Percentiles rank a stretch among this genome's conserved stretches.
These are phyloP conservation scores for Incurvaria masculella DNA, from an alignment of 2,888 invertebrate genomes.

Conservation along the genomic window DNA sequence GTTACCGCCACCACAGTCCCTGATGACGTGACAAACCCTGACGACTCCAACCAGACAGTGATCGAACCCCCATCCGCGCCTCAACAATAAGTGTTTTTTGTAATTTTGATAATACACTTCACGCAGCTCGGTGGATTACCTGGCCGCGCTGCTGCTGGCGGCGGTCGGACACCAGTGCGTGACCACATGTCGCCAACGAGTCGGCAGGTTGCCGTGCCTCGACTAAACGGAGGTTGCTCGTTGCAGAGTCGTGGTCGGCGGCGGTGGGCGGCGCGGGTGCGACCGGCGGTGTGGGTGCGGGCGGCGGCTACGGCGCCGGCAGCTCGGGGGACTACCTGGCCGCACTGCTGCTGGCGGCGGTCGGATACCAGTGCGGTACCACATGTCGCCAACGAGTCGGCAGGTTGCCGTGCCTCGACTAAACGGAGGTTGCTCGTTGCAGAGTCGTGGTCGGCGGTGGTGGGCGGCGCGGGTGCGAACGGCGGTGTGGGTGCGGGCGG, in stretches of 20 bases:
- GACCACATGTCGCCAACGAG: constrained; percentile 69
- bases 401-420: no score
- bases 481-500: constrained; percentile 22
- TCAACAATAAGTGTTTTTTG: no score
- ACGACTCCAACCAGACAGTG: no score
- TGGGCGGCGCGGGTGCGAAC: constrained; percentile 25
- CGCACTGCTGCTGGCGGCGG: constrained; percentile 64
- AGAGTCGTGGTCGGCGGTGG: constrained; percentile 36
- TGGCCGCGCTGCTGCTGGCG: constrained; percentile 62
- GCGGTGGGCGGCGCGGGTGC: no score
- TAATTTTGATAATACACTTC: no score
- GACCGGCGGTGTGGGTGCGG: constrained; percentile 26
- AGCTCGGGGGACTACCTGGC: constrained; percentile 62
- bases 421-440: constrained; percentile 11
- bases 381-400: no score
- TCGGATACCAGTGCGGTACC: constrained; percentile 69
- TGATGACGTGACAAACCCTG: no score
- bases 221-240: no score
- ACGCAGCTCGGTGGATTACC: constrained; percentile 55
- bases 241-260: constrained; percentile 44
- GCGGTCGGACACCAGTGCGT: constrained; percentile 72
- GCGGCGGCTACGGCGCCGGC: constrained; percentile 33
- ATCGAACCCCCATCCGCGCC: no score
- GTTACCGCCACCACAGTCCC: no score
- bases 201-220: no score